phyloP scores from a whole-genome alignment of 1,140 invertebrate species.

The Lepidostoma basale region DNA sequence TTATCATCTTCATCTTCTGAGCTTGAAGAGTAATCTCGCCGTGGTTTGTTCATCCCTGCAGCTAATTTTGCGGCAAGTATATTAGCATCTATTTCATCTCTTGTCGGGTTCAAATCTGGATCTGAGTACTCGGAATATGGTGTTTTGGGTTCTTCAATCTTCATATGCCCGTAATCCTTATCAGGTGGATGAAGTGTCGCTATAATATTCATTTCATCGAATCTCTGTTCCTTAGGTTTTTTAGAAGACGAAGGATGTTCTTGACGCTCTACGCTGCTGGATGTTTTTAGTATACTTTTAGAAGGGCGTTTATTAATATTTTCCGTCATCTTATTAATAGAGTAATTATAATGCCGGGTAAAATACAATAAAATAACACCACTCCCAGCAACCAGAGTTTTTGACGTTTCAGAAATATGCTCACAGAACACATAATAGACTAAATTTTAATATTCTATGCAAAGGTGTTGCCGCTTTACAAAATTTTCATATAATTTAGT shows the following conservation, averaged over 20 bases:
- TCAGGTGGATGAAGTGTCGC: constrained; percentile 96
- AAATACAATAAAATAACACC: constrained; percentile 15
- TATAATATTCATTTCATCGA: constrained; percentile 99
- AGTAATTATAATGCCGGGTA: constrained; percentile 18
- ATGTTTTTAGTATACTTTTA: constrained; percentile 92
- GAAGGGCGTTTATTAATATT: constrained; percentile 74
- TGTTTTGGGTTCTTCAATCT: constrained; percentile 98
- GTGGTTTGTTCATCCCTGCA: constrained; percentile 57
- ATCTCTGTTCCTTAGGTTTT: constrained; percentile 84
- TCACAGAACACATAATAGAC: no score
- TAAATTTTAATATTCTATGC: no score
- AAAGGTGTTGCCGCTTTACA: no score
- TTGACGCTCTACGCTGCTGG: constrained; percentile 83
- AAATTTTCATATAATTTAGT: no score
- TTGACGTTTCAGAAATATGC: constrained; percentile 37
- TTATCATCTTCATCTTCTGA: constrained; percentile 65
- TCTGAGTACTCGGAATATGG: constrained; percentile 78
- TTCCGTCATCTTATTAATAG: constrained; percentile 51
- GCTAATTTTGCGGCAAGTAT: constrained; percentile 76
- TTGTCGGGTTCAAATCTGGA: constrained; percentile 70
- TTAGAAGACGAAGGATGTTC: constrained; percentile 64
- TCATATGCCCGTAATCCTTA: constrained; percentile 99
- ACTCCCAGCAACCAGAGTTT: constrained; percentile 13
- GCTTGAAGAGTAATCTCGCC: constrained; percentile 50
- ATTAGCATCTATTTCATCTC: constrained; percentile 78